These are phyloP conservation scores for Triops longicaudatus DNA, from an alignment of 1,140 invertebrate species.

Conservation along the genomic window DNA sequence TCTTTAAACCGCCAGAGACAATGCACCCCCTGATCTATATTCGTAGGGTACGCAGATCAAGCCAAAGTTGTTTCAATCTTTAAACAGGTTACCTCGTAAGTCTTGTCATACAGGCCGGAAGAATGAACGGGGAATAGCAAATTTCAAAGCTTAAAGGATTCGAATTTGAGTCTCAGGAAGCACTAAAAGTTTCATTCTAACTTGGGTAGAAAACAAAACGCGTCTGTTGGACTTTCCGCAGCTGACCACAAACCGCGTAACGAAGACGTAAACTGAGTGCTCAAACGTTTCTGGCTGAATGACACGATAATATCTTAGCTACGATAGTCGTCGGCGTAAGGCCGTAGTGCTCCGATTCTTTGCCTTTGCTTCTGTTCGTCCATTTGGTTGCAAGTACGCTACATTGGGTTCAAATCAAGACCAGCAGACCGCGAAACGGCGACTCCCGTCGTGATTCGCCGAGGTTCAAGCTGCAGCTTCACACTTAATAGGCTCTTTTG, in stretches of 20 bases:
- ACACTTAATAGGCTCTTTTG: constrained; percentile 12
- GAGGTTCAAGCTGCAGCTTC: neutral
- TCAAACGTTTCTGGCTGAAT: neutral
- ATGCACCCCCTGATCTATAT: neutral
- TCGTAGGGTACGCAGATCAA: neutral
- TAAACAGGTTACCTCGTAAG: neutral
- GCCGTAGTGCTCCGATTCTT: neutral
- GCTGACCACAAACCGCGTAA: neutral
- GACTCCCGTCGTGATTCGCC: neutral
- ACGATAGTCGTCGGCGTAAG: neutral
- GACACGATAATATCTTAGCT: neutral
- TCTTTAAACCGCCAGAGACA: neutral
- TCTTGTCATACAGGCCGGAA: neutral
- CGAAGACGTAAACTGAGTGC: neutral
- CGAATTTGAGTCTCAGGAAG: neutral
- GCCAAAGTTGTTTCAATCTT: neutral
- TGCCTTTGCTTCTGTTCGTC: neutral
- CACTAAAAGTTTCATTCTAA: neutral
- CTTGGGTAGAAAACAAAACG: neutral
- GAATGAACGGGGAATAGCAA: neutral
- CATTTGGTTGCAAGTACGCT: neutral
- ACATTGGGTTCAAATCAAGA: constrained; percentile 1
- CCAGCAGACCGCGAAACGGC: constrained; percentile 13
- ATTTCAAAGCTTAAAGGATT: neutral
- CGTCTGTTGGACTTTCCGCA: neutral